A percentile compares a stretch with the other conserved stretches of the same genome.
Evolutionary conservation across 2,797 vertebrate species (phyloP).

Genomic region (Eulemur mongoz): DNA sequence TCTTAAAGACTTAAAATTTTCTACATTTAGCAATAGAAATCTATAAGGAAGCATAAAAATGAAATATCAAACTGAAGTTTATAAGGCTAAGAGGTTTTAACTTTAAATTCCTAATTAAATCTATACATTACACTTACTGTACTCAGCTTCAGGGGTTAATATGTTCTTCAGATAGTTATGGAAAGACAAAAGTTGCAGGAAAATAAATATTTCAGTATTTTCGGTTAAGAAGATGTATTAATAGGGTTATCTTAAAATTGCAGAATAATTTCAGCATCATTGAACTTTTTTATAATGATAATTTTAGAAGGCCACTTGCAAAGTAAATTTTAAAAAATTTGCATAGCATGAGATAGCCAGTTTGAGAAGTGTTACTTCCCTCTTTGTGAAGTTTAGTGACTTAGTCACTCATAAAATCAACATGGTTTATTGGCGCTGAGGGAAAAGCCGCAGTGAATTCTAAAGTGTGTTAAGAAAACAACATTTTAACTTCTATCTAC

Average conservation of each 20-base stretch:
- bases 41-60: background rate
- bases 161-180: background rate
- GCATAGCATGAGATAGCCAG: background rate
- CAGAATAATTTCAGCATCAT: background rate
- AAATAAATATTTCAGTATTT: background rate
- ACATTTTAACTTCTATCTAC: slow-evolving; percentile 59
- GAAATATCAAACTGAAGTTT: background rate
- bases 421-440: background rate
- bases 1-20: background rate
- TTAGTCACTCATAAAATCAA: slow-evolving; percentile 6
- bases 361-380: background rate
- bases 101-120: background rate
- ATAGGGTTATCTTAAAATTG: background rate
- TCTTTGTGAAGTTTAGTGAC: background rate
- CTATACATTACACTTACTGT: background rate
- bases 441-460: slow-evolving; percentile 20
- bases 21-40: background rate
- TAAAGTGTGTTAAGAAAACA: slow-evolving; percentile 58
- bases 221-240: background rate
- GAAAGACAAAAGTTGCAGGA: background rate
- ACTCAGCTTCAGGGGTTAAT: background rate
- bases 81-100: background rate
- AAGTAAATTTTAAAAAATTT: background rate
- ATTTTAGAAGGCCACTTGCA: background rate
- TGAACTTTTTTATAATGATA: background rate